These are phyloP conservation scores for Leucoma salicis DNA, from an alignment of 2,888 invertebrate species.

Conservation along the genomic window DNA sequence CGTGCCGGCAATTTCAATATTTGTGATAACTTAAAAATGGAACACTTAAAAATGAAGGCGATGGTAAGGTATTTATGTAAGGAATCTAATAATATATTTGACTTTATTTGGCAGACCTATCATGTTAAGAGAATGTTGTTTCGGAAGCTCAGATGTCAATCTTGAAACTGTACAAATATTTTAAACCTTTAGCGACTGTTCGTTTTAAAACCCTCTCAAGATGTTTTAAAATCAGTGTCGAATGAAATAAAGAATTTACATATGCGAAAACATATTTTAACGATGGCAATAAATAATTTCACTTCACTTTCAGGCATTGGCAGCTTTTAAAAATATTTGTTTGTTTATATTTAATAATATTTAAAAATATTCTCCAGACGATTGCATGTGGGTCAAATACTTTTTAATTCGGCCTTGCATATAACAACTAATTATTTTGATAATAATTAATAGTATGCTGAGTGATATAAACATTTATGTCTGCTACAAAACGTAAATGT, in stretches of 20 bases:
- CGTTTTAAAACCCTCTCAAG: constrained; percentile 15
- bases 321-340: constrained; percentile 10
- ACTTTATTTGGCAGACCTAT: neutral
- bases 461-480: constrained; percentile 10
- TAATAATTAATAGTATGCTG: neutral
- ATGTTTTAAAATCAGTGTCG: constrained; percentile 30
- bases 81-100: neutral
- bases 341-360: neutral
- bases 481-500: constrained; percentile 6
- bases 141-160: constrained; percentile 25
- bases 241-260: constrained; percentile 21
- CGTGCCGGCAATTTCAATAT: too few relatives aligned
- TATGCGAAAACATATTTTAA: constrained; percentile 10
- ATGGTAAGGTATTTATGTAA: too few relatives aligned
- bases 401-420: constrained; percentile 15
- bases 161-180: constrained; percentile 29
- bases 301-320: constrained; percentile 4
- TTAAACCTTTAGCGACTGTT: constrained; percentile 25
- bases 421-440: constrained; percentile 12
- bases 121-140: too few relatives aligned
- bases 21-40: too few relatives aligned
- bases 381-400: constrained; percentile 4
- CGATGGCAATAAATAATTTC: constrained; percentile 16
- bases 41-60: too few relatives aligned
- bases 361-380: constrained; percentile 8